A percentile compares a stretch with the other conserved stretches of the same genome.
Evolutionary conservation across 2,797 vertebrate species (phyloP).

Genomic region (Falco berigora): DNA sequence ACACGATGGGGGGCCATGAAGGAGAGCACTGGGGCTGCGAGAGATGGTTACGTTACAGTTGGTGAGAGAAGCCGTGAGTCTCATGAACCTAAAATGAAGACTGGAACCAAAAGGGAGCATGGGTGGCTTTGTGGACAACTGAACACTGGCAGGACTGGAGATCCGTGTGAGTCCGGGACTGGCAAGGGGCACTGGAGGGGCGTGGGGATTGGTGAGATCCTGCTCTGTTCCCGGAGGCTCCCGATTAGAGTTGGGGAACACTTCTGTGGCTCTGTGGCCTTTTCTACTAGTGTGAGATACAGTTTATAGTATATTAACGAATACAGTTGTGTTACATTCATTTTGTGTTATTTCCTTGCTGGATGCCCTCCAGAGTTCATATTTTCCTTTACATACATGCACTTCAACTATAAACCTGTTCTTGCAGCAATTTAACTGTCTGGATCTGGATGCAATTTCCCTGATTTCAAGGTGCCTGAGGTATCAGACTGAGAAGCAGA

Average conservation of each 20-base stretch:
- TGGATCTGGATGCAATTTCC: background rate
- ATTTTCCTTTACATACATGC: background rate
- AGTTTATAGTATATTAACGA: background rate
- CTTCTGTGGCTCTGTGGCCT: background rate
- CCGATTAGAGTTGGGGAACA: background rate
- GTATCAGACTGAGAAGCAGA: background rate
- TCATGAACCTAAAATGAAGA: background rate
- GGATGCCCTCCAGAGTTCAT: background rate
- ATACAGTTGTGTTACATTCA: background rate
- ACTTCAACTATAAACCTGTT: background rate
- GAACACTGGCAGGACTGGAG: background rate
- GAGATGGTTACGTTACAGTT: rapidly evolving
- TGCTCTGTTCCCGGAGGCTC: background rate
- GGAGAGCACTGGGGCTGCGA: background rate
- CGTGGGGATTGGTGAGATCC: background rate
- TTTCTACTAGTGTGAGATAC: background rate
- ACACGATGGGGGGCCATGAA: rapidly evolving
- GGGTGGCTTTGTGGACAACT: background rate
- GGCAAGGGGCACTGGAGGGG: background rate
- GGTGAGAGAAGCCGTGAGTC: background rate
- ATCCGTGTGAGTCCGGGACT: background rate
- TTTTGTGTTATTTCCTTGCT: background rate
- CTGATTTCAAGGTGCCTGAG: background rate
- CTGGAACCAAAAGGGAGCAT: background rate
- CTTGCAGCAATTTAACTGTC: background rate